phyloP scores from a whole-genome alignment of 2,888 invertebrate genomes.

The Hirtodrosophila confusa region DNA sequence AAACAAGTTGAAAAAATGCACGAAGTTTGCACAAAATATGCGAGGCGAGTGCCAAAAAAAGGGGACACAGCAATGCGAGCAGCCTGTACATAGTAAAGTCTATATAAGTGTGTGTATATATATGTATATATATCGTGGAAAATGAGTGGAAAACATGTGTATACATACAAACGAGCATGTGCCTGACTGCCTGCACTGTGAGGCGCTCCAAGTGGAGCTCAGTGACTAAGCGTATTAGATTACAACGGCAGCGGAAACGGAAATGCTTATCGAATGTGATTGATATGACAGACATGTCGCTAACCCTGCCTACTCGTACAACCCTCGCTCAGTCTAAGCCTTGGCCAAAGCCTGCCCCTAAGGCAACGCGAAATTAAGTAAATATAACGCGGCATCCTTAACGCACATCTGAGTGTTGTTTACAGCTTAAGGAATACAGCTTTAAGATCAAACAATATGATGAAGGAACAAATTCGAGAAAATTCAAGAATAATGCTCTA shows the following conservation, averaged over 20 bases:
- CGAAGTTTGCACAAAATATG: conserved; percentile 43
- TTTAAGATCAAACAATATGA: no score
- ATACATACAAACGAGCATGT: background rate
- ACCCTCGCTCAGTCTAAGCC: background rate
- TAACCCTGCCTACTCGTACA: conserved; percentile 2
- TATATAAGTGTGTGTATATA: background rate
- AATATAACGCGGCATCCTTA: no score
- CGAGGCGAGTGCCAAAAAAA: conserved; percentile 47
- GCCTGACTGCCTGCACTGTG: no score
- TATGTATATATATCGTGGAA: background rate
- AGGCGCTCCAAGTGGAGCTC: conserved; percentile 15
- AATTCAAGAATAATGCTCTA: no score
- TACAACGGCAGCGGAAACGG: conserved; percentile 53
- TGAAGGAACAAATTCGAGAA: no score
- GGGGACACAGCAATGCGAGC: conserved; percentile 37
- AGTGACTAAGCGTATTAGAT: conserved; percentile 35
- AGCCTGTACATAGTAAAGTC: conserved; percentile 6
- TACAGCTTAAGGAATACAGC: no score
- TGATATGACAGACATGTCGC: conserved; percentile 36
- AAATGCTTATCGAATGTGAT: conserved; percentile 37
- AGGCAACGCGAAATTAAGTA: background rate
- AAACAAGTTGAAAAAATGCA: conserved; percentile 25
- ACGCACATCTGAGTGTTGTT: no score
- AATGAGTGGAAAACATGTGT: conserved; percentile 21
- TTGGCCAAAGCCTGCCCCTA: conserved; percentile 26